phyloP scores from a whole-genome alignment of 2,797 vertebrate species.

The Intellagama lesueurii region DNA sequence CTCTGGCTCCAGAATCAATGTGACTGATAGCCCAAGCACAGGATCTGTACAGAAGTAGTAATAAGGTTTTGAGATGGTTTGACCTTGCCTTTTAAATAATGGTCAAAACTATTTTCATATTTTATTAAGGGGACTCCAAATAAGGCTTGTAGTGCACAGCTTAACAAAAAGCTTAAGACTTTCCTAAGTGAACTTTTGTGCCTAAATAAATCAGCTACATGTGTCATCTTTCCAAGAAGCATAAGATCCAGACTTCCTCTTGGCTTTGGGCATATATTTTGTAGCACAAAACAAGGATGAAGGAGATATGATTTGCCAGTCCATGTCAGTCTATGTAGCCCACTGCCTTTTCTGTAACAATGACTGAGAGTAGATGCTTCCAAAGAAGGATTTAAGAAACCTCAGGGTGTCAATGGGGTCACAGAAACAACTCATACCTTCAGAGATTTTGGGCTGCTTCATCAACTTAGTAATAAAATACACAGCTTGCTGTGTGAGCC shows the following conservation, averaged over 20 bases:
- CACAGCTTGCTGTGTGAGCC: background rate
- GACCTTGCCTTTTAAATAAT: background rate
- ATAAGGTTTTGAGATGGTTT: background rate
- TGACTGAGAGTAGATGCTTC: background rate
- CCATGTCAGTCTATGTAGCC: background rate
- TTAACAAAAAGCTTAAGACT: background rate
- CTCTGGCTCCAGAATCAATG: background rate
- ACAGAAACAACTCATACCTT: background rate
- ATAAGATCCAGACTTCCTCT: background rate
- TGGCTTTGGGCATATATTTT: background rate
- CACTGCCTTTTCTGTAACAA: background rate
- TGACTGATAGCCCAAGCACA: background rate
- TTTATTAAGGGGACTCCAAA: background rate
- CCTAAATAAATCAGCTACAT: background rate
- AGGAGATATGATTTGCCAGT: background rate
- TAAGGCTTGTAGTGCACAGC: background rate
- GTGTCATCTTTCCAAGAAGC: background rate
- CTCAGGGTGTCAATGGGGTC: background rate
- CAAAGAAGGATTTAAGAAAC: background rate
- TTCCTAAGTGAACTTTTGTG: background rate
- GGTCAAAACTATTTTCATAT: background rate
- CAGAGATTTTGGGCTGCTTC: background rate
- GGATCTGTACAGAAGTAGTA: background rate
- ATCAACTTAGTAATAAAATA: background rate
- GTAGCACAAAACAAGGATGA: background rate